A percentile compares a stretch with the other conserved stretches of the same genome.
These are phyloP conservation scores for Arrhamphus sclerolepis DNA, from an alignment of 2,797 vertebrate genomes.

Conservation along the genomic window DNA sequence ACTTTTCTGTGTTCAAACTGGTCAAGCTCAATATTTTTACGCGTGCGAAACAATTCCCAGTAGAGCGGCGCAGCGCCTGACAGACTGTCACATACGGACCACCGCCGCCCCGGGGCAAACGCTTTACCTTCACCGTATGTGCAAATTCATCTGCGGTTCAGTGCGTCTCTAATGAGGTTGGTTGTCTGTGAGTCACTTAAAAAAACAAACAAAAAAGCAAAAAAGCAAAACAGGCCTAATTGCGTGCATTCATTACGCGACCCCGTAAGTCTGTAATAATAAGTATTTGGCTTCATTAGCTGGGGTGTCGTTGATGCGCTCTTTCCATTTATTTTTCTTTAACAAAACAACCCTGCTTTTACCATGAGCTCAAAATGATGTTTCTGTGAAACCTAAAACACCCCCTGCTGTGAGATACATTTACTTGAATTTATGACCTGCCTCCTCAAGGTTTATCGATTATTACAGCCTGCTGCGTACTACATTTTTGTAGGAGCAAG, in stretches of 20 bases:
- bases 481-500: conserved; percentile 55
- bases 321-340: too few relatives aligned
- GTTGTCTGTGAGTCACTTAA: conserved; percentile 60
- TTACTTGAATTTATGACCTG: conserved; percentile 70
- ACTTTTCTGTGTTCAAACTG: conserved; percentile 45
- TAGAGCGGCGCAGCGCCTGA: conserved; percentile 55
- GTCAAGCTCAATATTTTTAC: conserved; percentile 45
- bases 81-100: conserved; percentile 52
- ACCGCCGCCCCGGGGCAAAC: conserved; percentile 56
- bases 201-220: too few relatives aligned
- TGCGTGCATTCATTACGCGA: conserved; percentile 69
- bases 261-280: conserved; percentile 55
- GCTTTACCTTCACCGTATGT: conserved; percentile 64
- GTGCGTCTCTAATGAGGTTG: conserved; percentile 67
- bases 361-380: conserved; percentile 28
- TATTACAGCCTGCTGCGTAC: conserved; percentile 50
- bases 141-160: conserved; percentile 53
- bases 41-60: conserved; percentile 44
- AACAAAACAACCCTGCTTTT: conserved; percentile 9
- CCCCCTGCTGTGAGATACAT: conserved; percentile 65
- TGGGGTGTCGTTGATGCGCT: conserved; percentile 22
- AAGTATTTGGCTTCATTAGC: conserved; percentile 56
- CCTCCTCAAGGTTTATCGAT: conserved; percentile 66
- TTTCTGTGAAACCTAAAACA: conserved; percentile 46
- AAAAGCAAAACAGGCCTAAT: conserved; percentile 69